A percentile compares a stretch with the other conserved stretches of the same genome.
phyloP scores from a whole-genome alignment of 2,113 vertebrate species.

The Scytalopus superciliaris region DNA sequence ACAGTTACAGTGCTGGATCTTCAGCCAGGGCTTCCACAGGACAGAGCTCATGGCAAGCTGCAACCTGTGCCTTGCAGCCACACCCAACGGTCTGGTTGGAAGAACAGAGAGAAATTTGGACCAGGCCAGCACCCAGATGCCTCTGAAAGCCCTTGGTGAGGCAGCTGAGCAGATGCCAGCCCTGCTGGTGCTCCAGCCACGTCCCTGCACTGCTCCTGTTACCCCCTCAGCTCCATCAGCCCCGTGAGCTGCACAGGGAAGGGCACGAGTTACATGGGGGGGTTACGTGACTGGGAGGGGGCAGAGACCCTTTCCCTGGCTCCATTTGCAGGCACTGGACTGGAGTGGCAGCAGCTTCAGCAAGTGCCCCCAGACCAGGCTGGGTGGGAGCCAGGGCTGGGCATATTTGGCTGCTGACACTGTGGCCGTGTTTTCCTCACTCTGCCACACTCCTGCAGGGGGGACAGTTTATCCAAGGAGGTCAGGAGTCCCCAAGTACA shows the following conservation, averaged over 20 bases:
- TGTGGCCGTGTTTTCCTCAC: not conserved
- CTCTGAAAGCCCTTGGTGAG: not conserved
- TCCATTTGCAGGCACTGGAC: not conserved
- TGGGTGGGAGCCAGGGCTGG: not conserved
- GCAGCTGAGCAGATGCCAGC: not conserved
- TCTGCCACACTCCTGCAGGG: not conserved
- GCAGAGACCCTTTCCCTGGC: not conserved
- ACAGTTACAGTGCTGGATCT: accelerated
- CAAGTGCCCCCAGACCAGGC: not conserved
- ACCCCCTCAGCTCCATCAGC: not conserved
- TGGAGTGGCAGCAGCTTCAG: not conserved
- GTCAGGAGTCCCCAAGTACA: not conserved
- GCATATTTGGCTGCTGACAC: not conserved
- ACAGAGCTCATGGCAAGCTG: not conserved
- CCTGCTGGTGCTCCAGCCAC: not conserved
- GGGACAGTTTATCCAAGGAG: not conserved
- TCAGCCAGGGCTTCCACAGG: not conserved
- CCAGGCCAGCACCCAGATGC: not conserved
- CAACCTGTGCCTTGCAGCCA: not conserved
- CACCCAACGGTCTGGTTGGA: not conserved
- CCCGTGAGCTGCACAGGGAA: not conserved
- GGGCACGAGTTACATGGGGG: not conserved
- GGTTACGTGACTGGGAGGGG: not conserved
- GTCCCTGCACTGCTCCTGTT: not conserved
- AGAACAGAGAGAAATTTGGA: not conserved